Conservation (phyloP, 2,113 vertebrate species). For the Forbesichthys agassizii region DNA sequence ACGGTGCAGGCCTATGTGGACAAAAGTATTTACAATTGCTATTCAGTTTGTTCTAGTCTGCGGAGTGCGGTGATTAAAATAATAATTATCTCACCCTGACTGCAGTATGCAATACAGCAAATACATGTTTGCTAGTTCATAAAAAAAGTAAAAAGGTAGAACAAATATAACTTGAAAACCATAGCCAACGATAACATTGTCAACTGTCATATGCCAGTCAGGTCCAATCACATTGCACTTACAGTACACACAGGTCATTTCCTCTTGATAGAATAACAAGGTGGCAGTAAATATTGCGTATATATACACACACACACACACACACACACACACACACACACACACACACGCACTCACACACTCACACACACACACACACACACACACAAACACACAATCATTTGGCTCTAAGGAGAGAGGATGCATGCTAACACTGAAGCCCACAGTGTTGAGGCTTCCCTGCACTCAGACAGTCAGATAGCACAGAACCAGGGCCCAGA, state of each 20-base stretch:
- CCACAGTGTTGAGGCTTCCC: slow-evolving; percentile 24
- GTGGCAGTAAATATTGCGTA: slow-evolving; percentile 13
- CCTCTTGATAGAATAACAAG: slow-evolving; percentile 2
- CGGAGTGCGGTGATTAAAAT: no score
- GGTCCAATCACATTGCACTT: no score
- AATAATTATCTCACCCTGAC: no score
- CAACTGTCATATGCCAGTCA: not conserved
- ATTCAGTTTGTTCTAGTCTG: no score
- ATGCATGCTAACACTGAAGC: slow-evolving; percentile 42
- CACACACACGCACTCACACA: not conserved
- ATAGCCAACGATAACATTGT: not conserved
- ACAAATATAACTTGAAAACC: no score
- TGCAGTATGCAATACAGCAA: no score
- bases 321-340: slow-evolving; percentile 10
- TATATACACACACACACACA: slow-evolving; percentile 9
- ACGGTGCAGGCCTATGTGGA: no score
- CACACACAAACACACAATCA: slow-evolving; percentile 21
- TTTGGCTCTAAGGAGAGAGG: slow-evolving; percentile 37
- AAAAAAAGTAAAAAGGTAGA: no score
- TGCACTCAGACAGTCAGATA: slow-evolving; percentile 28
- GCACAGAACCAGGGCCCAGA: slow-evolving; percentile 17
- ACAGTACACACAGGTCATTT: not conserved
- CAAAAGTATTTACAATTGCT: no score
- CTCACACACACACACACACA: slow-evolving; percentile 10
- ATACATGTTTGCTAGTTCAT: no score